Evolutionary conservation across 2,888 invertebrate genomes (phyloP).

Genomic region (Dyspetes luteomarginatus): DNA sequence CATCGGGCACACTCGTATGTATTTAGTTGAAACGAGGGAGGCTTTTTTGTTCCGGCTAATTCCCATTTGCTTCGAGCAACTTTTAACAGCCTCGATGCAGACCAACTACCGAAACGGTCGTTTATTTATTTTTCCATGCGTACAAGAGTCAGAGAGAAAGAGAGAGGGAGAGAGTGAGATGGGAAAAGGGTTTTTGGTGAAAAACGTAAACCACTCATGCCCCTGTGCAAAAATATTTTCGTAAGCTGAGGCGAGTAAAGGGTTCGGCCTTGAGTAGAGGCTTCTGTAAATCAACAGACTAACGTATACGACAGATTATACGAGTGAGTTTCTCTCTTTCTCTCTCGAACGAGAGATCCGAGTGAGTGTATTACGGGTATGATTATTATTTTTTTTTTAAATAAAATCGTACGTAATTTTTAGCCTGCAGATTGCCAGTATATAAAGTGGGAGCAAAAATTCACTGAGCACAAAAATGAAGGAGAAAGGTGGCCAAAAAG

Average conservation of each 20-base stretch:
- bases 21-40: slow-evolving; percentile 69
- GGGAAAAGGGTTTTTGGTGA: slow-evolving; percentile 61
- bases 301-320: slow-evolving; percentile 11
- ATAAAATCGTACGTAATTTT: background rate
- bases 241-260: slow-evolving; percentile 47
- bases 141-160: no score
- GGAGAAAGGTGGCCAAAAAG: slow-evolving; percentile 54
- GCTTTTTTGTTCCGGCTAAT: slow-evolving; percentile 76
- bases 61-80: slow-evolving; percentile 67
- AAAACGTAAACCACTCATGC: slow-evolving; percentile 58
- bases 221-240: slow-evolving; percentile 66
- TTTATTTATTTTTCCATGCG: slow-evolving; percentile 69
- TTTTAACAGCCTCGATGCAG: slow-evolving; percentile 59
- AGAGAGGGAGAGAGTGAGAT: slow-evolving; percentile 34
- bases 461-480: slow-evolving; percentile 15
- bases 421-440: background rate
- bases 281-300: slow-evolving; percentile 64
- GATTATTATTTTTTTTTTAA: no score
- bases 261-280: slow-evolving; percentile 43
- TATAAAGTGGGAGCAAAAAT: background rate
- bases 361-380: no score
- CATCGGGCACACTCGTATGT: slow-evolving; percentile 58
- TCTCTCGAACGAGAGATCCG: no score
- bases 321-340: slow-evolving; percentile 1
- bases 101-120: slow-evolving; percentile 65